These are phyloP conservation scores for Ooceraea biroi DNA, from an alignment of 1,140 invertebrate species.

Conservation along the genomic window DNA sequence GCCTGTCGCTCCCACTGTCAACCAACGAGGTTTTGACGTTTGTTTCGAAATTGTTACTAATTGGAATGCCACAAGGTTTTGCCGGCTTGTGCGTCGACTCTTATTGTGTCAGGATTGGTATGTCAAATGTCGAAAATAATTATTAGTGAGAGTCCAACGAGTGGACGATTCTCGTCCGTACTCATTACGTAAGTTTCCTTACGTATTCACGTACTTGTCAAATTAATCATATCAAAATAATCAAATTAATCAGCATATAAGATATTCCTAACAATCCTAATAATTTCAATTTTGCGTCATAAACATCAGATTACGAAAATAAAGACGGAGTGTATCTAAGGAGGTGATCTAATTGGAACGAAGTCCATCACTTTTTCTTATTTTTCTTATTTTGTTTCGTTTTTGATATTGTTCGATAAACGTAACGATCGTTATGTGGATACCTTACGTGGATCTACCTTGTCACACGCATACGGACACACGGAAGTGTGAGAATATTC, in stretches of 20 bases:
- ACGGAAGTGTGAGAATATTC: neutral
- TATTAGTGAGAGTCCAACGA: conserved; percentile 24
- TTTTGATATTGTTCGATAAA: neutral
- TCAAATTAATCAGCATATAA: neutral
- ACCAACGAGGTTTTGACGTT: conserved; percentile 60
- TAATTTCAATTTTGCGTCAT: no score
- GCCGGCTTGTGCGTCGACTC: no score
- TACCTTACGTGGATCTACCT: neutral
- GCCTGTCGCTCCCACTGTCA: conserved; percentile 28
- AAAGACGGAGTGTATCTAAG: no score
- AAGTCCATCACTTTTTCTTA: no score
- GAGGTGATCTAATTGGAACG: no score
- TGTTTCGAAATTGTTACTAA: conserved; percentile 68
- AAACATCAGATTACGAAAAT: no score
- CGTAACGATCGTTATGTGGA: neutral
- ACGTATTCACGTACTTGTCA: neutral
- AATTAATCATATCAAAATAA: neutral
- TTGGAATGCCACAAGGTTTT: conserved; percentile 57
- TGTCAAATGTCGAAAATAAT: conserved; percentile 38
- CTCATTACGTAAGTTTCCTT: neutral
- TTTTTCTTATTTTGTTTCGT: no score
- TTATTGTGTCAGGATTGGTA: conserved; percentile 12
- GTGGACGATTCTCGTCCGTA: neutral
- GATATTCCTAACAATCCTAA: no score
- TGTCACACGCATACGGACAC: no score